Evolutionary conservation across 1,140 invertebrate species (phyloP).

Genomic region (Potamilus streckersoni): DNA sequence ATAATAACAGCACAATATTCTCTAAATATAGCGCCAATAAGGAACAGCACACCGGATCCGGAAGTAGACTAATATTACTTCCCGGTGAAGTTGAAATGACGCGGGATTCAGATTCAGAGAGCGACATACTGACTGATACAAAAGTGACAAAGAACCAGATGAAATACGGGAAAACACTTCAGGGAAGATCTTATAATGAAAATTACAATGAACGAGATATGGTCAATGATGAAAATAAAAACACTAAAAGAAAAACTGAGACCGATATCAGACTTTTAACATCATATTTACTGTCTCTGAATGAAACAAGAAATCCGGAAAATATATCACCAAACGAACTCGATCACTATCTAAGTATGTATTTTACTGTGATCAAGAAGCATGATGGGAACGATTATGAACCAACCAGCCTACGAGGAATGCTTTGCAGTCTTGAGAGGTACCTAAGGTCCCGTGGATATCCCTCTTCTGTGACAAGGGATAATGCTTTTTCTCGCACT

Average conservation of each 20-base stretch:
- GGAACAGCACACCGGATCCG: too few relatives aligned
- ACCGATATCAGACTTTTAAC: constrained; percentile 58
- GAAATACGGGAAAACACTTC: too few relatives aligned
- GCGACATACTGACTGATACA: too few relatives aligned
- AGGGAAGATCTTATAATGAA: constrained; percentile 5
- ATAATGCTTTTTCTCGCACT: constrained; percentile 50
- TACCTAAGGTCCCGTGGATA: constrained; percentile 55
- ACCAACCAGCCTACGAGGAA: constrained; percentile 52
- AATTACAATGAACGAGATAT: constrained; percentile 25
- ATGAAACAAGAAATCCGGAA: constrained; percentile 52
- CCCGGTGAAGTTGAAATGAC: too few relatives aligned
- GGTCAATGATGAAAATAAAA: constrained; percentile 49
- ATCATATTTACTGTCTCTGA: constrained; percentile 51
- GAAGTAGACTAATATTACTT: too few relatives aligned
- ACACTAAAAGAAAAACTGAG: constrained; percentile 60
- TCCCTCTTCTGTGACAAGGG: constrained; percentile 54
- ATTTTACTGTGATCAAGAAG: constrained; percentile 57
- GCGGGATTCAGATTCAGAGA: too few relatives aligned
- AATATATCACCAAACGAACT: constrained; percentile 52
- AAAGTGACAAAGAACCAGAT: too few relatives aligned
- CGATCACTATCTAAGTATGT: constrained; percentile 56
- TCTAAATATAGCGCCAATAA: too few relatives aligned
- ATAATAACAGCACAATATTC: too few relatives aligned
- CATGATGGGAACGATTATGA: constrained; percentile 61
- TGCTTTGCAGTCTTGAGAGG: constrained; percentile 58